Evolutionary conservation across 2,113 vertebrate genomes (phyloP).

Genomic region (Phoenicopterus ruber): DNA sequence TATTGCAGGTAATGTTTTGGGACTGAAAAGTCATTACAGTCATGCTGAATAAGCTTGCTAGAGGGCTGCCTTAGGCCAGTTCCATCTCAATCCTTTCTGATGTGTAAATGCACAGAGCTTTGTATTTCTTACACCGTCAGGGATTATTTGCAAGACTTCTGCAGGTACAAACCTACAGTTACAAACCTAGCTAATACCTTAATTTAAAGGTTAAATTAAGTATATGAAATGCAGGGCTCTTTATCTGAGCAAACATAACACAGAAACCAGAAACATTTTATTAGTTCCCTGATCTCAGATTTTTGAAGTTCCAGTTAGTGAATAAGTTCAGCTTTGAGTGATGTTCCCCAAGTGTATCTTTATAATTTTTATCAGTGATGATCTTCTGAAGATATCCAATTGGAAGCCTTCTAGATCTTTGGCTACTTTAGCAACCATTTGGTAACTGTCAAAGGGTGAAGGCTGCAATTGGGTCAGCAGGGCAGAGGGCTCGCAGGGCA

Average conservation of each 20-base stretch:
- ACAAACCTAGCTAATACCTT: background rate
- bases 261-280: background rate
- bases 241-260: background rate
- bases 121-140: background rate
- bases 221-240: background rate
- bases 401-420: background rate
- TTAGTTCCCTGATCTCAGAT: background rate
- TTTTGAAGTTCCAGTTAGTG: background rate
- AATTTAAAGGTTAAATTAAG: background rate
- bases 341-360: background rate
- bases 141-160: background rate
- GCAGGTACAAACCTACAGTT: background rate
- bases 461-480: background rate
- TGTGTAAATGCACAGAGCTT: background rate
- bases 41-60: background rate
- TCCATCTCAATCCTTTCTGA: background rate
- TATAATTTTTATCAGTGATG: background rate
- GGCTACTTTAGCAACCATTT: background rate
- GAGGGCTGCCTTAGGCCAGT: background rate
- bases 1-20: background rate
- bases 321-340: background rate
- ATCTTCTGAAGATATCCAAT: background rate
- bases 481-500: background rate
- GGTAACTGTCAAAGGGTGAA: slow-evolving; percentile 38
- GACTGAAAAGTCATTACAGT: background rate